Base-by-base conservation (phyloP, 1,140 invertebrate genomes). In the Sipha flava region DNA sequence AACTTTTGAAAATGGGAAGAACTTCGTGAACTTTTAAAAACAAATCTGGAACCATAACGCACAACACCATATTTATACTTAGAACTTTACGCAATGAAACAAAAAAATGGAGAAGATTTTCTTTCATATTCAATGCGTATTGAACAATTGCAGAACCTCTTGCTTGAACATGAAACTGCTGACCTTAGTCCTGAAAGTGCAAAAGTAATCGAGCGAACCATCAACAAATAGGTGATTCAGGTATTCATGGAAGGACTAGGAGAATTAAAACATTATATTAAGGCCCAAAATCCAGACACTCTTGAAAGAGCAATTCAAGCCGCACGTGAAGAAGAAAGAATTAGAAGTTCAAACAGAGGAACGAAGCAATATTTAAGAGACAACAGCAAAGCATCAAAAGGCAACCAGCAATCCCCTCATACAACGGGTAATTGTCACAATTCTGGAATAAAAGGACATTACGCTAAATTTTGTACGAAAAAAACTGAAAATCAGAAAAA, bases 221-320 rank as follows among this genome's bases (percentile, higher is more conserved):
- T 68, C 2, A 23, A 43, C 14, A 23, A 23, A 16, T 40, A 68
- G 18, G 64, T 68, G 16, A 68, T 68, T n/a, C 40, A 68, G 10
- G 64, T 68, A 37, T 68, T 68, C 18, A 68, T 68, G 64, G 64
- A 68, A 68, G 64, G 64, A 2, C 12, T 68, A n/a, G 64, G 40
- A 29, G 16, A 45, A 23, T 26, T 68, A 10, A 68, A 68, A 18
- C 21, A 68, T 18, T 45, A 14, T 26, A 68, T n/a, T n/a, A n/a
- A n/a, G n/a, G n/a, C n/a, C n/a, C n/a, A n/a, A n/a, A n/a, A n/a
- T n/a, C 64, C 64, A 26, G 23, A 23, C 12, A 43, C 64, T 23
- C 23, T 68, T 23, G 40, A 68, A 5, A 68, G 45, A 45, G 40
- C 64, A 4, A 68, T 68, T 7, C 64, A 68, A 68, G 40, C 64